These are phyloP conservation scores for Tenthredo scrophulariae DNA, from an alignment of 2,888 invertebrate species.

Conservation along the genomic window DNA sequence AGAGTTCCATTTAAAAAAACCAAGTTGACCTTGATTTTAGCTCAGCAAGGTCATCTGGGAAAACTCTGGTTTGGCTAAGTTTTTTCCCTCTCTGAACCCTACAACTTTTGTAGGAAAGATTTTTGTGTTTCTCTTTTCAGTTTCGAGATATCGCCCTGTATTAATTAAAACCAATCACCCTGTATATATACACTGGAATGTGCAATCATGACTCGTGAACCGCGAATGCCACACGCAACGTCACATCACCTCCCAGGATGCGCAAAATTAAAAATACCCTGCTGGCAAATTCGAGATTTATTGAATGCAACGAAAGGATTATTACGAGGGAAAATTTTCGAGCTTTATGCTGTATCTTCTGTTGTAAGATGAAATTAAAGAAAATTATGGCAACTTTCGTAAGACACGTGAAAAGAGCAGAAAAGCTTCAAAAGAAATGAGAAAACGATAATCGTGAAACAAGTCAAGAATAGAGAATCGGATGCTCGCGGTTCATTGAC, in stretches of 20 bases:
- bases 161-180: no score
- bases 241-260: not conserved
- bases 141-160: no score
- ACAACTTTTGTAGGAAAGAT: no score
- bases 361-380: not conserved
- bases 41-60: no score
- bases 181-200: not conserved
- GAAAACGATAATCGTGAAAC: not conserved
- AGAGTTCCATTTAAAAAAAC: no score
- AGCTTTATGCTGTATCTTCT: not conserved
- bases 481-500: not conserved
- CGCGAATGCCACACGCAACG: not conserved
- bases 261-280: not conserved
- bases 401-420: not conserved
- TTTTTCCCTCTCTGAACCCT: no score
- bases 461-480: not conserved
- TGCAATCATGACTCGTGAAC: conserved; percentile 7
- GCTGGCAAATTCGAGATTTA: not conserved
- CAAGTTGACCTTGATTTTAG: no score
- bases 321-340: not conserved
- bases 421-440: not conserved
- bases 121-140: no score
- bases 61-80: no score
- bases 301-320: not conserved
- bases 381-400: not conserved